Evolutionary conservation across 2,797 vertebrate genomes (phyloP).

Genomic region (Sebastes taczanowskii): DNA sequence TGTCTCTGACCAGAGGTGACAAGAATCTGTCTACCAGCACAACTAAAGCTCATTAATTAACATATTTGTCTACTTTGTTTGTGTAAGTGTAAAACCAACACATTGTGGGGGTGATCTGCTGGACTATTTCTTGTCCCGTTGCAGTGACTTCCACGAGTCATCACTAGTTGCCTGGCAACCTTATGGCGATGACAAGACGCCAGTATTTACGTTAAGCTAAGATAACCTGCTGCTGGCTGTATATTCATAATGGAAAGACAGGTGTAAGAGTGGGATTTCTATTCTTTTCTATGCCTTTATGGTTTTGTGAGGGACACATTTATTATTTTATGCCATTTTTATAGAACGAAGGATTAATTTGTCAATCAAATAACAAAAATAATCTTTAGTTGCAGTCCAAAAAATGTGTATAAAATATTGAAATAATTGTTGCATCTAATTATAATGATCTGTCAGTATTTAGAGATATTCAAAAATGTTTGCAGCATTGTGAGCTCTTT

Average conservation of each 20-base stretch:
- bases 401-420: background rate
- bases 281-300: background rate
- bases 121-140: background rate
- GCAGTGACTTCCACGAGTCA: background rate
- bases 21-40: background rate
- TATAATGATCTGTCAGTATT: background rate
- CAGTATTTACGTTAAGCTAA: background rate
- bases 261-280: background rate
- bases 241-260: background rate
- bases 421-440: background rate
- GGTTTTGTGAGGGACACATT: background rate
- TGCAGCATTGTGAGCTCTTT: background rate
- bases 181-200: background rate
- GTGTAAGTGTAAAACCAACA: background rate
- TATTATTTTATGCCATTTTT: background rate
- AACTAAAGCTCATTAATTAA: background rate
- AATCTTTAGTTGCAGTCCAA: background rate
- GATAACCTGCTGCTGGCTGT: background rate
- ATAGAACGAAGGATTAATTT: background rate
- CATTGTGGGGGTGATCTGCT: background rate
- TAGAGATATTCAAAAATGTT: background rate
- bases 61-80: background rate
- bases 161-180: conserved; percentile 23
- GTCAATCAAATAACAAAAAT: background rate
- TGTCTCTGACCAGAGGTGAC: background rate